A percentile compares a stretch with the other conserved stretches of the same genome.
These are phyloP conservation scores for Eptatretus burgeri DNA, from an alignment of 2,113 vertebrate genomes.

Conservation along the genomic window DNA sequence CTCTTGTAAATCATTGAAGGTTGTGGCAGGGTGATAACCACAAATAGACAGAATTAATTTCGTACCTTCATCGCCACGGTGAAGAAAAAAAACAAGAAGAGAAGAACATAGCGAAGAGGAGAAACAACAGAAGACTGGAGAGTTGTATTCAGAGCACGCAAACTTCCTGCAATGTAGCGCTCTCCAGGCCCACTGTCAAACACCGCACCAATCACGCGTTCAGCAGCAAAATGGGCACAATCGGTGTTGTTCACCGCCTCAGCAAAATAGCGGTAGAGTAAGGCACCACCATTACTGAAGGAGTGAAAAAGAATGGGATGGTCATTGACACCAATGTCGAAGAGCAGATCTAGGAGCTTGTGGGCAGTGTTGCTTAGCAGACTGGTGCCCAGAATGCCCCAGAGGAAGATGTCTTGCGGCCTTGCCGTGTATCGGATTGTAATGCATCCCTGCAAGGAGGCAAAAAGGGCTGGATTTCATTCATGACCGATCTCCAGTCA, in stretches of 20 bases:
- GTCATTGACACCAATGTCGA: constrained; percentile 44
- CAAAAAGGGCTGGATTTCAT: not conserved
- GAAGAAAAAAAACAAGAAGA: no score
- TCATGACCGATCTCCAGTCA: no score
- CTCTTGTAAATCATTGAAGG: no score
- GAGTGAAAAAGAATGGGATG: constrained; percentile 57
- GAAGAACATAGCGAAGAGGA: constrained; percentile 22
- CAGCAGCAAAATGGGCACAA: no score
- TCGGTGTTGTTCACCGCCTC: constrained; percentile 40
- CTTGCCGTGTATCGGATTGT: constrained; percentile 60
- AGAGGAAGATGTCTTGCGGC: constrained; percentile 53
- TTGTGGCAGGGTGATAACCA: no score
- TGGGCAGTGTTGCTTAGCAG: constrained; percentile 36
- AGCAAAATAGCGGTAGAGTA: constrained; percentile 67
- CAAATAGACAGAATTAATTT: no score
- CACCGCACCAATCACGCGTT: constrained; percentile 37
- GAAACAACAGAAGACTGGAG: constrained; percentile 23
- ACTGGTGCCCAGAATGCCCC: constrained; percentile 46
- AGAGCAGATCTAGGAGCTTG: constrained; percentile 50
- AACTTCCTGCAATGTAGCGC: constrained; percentile 31
- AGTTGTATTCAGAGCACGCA: constrained; percentile 33
- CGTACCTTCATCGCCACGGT: no score
- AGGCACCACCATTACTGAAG: constrained; percentile 71
- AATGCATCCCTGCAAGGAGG: constrained; percentile 35
- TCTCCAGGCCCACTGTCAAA: constrained; percentile 63